phyloP scores from a whole-genome alignment of 2,113 vertebrate genomes.

The Centropus bengalensis region DNA sequence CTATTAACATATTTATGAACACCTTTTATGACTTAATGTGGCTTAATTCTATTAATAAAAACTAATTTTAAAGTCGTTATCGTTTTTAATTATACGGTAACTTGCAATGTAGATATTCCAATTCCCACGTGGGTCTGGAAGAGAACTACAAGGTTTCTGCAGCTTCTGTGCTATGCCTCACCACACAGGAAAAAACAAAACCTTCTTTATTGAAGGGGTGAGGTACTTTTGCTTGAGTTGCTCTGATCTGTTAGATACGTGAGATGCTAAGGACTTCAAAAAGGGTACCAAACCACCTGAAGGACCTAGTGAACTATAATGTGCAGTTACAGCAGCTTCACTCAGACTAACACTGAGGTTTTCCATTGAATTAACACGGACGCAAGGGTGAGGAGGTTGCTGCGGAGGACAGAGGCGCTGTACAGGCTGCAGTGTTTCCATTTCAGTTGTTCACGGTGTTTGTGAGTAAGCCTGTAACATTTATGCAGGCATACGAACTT shows the following conservation, averaged over 20 bases:
- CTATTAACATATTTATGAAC: slow-evolving; percentile 73
- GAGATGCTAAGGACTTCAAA: not conserved
- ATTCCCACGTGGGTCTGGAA: not conserved
- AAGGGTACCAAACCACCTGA: not conserved
- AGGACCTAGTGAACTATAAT: not conserved
- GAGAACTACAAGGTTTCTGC: slow-evolving; percentile 6
- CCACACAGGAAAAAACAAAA: not conserved
- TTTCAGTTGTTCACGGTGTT: not conserved
- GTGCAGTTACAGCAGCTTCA: not conserved
- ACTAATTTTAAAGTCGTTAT: slow-evolving; percentile 73
- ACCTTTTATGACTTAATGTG: slow-evolving; percentile 62
- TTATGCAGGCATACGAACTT: not conserved
- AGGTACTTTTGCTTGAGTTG: not conserved
- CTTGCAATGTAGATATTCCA: slow-evolving; percentile 45
- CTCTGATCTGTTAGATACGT: not conserved
- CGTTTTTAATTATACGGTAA: slow-evolving; percentile 63
- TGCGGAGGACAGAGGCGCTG: not conserved
- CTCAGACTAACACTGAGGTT: not conserved
- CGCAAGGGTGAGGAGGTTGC: not conserved
- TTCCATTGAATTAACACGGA: not conserved
- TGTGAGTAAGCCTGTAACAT: not conserved
- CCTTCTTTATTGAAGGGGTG: not conserved
- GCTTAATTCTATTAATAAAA: slow-evolving; percentile 77
- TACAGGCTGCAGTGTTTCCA: not conserved
- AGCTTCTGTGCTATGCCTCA: not conserved